Percentiles rank a stretch among this genome's conserved stretches.
These are phyloP conservation scores for Cerastoderma edule DNA, from an alignment of 2,888 invertebrate genomes.

Conservation along the genomic window DNA sequence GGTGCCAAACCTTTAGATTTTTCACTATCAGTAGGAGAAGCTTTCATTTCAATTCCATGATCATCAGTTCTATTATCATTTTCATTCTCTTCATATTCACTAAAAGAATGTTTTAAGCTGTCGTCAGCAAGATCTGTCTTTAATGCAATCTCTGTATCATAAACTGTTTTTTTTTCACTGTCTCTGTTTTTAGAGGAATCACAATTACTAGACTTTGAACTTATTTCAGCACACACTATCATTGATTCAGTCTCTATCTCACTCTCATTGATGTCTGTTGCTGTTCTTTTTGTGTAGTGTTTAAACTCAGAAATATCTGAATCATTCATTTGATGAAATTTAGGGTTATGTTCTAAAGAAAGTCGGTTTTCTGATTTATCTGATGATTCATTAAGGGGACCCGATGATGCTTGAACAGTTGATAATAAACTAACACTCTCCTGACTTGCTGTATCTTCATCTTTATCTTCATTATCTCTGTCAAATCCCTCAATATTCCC, in stretches of 20 bases:
- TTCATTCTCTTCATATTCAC: neutral
- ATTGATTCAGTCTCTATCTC: neutral
- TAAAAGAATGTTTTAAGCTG: neutral
- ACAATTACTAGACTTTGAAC: neutral
- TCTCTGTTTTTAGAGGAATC: neutral
- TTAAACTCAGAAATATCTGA: neutral
- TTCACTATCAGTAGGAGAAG: neutral
- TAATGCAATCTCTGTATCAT: neutral
- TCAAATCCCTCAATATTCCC: neutral
- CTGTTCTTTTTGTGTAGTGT: neutral
- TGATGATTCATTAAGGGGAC: too few species aligned
- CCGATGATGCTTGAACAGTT: neutral
- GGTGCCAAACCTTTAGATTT: neutral
- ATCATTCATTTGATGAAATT: neutral
- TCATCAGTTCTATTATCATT: neutral
- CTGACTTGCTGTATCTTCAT: neutral
- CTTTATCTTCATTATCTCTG: neutral
- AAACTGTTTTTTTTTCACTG: neutral
- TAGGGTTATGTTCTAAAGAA: too few species aligned
- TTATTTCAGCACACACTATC: neutral
- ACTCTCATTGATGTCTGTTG: neutral
- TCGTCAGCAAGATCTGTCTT: neutral
- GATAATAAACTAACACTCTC: constrained; percentile 2
- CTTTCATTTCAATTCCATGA: neutral
- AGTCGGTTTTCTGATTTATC: too few species aligned